A percentile compares a stretch with the other conserved stretches of the same genome.
These are phyloP conservation scores for Trogon surrucura DNA, from an alignment of 2,113 vertebrate genomes.

Conservation along the genomic window DNA sequence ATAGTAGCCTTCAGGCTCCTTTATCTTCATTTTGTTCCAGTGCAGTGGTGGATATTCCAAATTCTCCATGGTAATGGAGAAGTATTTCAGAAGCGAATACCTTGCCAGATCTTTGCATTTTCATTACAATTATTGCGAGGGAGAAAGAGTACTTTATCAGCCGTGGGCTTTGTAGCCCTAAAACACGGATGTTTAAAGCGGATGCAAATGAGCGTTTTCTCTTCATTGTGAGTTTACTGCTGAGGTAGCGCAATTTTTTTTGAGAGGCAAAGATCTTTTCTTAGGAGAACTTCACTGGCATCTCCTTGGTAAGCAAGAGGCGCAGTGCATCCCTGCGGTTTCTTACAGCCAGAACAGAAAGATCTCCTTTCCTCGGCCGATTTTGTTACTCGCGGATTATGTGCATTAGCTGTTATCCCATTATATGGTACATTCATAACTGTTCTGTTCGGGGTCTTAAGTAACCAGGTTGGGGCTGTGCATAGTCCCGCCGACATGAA, in stretches of 20 bases:
- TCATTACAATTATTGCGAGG: constrained; percentile 51
- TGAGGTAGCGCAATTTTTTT: constrained; percentile 61
- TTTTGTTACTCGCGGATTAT: constrained; percentile 77
- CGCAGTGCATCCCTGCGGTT: constrained; percentile 58
- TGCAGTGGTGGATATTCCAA: constrained; percentile 62
- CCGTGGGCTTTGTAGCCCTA: constrained; percentile 47
- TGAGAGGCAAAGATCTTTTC: constrained; percentile 61
- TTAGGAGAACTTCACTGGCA: constrained; percentile 58
- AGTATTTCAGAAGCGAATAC: constrained; percentile 60
- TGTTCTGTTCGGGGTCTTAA: constrained; percentile 70
- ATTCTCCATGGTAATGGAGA: constrained; percentile 66
- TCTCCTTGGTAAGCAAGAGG: constrained; percentile 59
- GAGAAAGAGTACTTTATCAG: constrained; percentile 58
- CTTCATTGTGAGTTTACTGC: constrained; percentile 54
- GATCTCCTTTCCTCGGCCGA: constrained; percentile 3
- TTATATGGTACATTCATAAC: constrained; percentile 75
- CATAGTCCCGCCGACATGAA: not conserved
- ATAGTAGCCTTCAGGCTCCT: constrained; percentile 58
- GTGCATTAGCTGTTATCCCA: constrained; percentile 78
- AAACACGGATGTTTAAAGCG: constrained; percentile 46
- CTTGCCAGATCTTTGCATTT: constrained; percentile 68
- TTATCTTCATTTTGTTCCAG: constrained; percentile 69
- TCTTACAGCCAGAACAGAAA: constrained; percentile 51
- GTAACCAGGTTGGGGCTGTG: not conserved
- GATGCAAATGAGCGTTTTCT: constrained; percentile 67